Conservation (phyloP, 2,797 vertebrate genomes). For the Tadarida brasiliensis region DNA sequence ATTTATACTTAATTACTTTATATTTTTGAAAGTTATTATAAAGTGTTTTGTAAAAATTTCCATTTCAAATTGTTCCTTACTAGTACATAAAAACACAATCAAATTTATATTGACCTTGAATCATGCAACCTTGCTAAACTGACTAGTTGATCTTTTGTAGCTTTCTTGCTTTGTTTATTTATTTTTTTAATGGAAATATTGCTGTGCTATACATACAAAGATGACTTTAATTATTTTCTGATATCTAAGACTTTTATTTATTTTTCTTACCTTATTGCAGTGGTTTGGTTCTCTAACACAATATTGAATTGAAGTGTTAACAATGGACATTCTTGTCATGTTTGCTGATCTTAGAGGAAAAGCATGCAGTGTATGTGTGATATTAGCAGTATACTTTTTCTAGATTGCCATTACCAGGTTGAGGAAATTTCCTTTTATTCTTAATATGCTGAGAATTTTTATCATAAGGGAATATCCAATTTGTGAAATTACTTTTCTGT, state of each 20-base stretch:
- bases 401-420: background rate
- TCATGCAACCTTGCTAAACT: background rate
- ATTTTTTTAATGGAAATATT: background rate
- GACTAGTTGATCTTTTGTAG: background rate
- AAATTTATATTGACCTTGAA: background rate
- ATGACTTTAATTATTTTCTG: background rate
- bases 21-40: background rate
- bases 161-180: background rate
- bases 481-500: background rate
- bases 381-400: background rate
- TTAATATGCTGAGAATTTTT: background rate
- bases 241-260: background rate
- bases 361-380: background rate
- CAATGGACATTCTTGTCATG: background rate
- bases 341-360: background rate
- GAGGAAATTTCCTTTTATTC: background rate
- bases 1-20: constrained; percentile 17
- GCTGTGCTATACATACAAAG: background rate
- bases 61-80: background rate
- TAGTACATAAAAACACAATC: background rate
- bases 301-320: background rate
- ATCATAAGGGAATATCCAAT: background rate
- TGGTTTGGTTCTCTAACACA: background rate
- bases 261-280: background rate
- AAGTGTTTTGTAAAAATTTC: background rate